These are phyloP conservation scores for Myotis yumanensis DNA, from an alignment of 2,113 vertebrate genomes.

Conservation along the genomic window DNA sequence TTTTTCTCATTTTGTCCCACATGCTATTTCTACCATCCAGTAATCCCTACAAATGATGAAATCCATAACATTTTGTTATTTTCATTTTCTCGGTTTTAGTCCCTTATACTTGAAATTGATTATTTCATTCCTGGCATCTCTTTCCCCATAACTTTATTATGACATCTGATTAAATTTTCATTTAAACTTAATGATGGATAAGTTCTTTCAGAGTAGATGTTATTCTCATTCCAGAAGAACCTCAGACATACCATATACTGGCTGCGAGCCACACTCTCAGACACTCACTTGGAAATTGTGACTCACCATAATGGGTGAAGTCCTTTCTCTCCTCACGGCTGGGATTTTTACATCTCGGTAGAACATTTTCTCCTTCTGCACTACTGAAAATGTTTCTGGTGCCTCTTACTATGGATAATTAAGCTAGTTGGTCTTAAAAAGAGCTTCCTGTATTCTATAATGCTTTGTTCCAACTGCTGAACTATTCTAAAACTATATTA, in stretches of 20 bases:
- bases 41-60: constrained; percentile 30
- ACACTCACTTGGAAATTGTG: constrained; percentile 34
- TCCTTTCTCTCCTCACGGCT: constrained; percentile 6
- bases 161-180: constrained; percentile 18
- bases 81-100: constrained; percentile 9
- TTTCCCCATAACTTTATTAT: constrained; percentile 8
- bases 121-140: neutral
- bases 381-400: neutral
- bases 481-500: neutral
- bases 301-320: neutral
- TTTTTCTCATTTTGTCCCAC: constrained; percentile 34
- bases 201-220: neutral
- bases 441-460: neutral
- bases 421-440: constrained; percentile 29
- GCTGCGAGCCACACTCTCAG: neutral
- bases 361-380: constrained; percentile 9
- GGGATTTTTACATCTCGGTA: neutral
- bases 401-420: neutral
- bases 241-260: neutral
- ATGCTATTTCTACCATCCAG: neutral
- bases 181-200: constrained; percentile 34
- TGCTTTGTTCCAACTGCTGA: neutral
- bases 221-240: neutral
- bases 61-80: neutral
- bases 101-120: constrained; percentile 2